Evolutionary conservation across 2,797 vertebrate genomes (phyloP), one percentile per base, ranked within the genome.

Genomic region (Melanotaenia maccullochi): DNA sequence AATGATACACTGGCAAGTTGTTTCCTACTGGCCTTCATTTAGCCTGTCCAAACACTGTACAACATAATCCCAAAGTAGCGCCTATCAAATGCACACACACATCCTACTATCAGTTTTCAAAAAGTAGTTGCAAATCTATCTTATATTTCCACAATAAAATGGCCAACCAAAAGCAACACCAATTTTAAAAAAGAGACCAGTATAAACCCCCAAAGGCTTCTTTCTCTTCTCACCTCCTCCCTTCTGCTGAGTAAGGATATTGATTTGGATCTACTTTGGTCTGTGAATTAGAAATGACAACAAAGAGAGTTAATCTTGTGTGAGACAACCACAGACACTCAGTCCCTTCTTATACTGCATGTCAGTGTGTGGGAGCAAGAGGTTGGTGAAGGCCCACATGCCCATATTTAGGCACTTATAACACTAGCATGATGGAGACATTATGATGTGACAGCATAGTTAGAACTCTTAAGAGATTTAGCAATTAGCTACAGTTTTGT

Each of bases 11-110:
- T 89, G 82, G 78, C 40, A 59, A 78, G 65, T 56, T 75, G 80
- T 72, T 83, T 90, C 44, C 76, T 70, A 18, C 74, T 71, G 30
- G 69, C 80, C 71, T 73, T 82, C 60, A 90, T 84, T 92, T 74
- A 87, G 70, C 65, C 68, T 82, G 87, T 92, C 87, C 47, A 91
- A 90, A 91, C 90, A 90, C 0, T 66, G 78, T 47, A 62, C 76
- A 66, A 81, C 76, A 78, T 60, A 75, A 70, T 72, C 42, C 12
- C 22, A 58, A 32, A 71, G 24, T 78, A 28, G 28, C 28, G 30
- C 30, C 30, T 30, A 30, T 30, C 60, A 60, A 67, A 76, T 13
- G 24, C 18, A 32, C 22, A 58, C 1, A 60, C 38, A 78, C 70
- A 65, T 38, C 42, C 12, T 71, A 38, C 38, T 55, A 75, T 68